Evolutionary conservation across 2,113 vertebrate genomes (phyloP), one percentile per base, ranked within the genome.

Genomic region (Marmota monax): DNA sequence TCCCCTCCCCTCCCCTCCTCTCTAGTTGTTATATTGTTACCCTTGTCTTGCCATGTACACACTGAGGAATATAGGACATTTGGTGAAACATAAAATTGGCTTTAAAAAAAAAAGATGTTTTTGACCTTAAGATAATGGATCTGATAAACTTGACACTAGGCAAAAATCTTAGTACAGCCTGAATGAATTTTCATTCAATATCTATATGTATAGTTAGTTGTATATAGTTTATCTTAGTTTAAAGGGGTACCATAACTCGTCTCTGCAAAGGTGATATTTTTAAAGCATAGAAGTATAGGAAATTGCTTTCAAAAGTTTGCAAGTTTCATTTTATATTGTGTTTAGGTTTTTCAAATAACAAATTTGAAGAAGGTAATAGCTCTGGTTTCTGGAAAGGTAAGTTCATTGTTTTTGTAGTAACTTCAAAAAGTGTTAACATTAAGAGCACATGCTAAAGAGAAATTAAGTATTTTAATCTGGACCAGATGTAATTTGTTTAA

Each of bases 351-450:
- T 92, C 95, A 83, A 92, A 79, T 93, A 97, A 74, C 83, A 94
- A 95, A 27, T 96, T 97, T 96, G 98, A 98, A 95, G 98, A 97
- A 92, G 90, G 94, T 84, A 94, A 97, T n/a, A 86, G 58, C 79
- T 89, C 94, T 90, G 80, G 90, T 92, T 98, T 98, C 96, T 97
- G 95, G 87, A 98, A 78, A 98, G 97, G 98, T 98, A 96, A 97
- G 95, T 84, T 96, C n/a, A 53, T 7, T 90, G 20, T 67, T 78
- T 84, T 88, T 86, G 10, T 76, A 78, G 42, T 22, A 13, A 87
- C 39, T 70, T 67, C 65, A 32, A 61, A 56, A 78, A 91, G 56
- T 92, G 25, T 45, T 51, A 51, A 29, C 45, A 14, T 63, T 25
- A 29, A 56, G 14, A 79, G 23, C 34, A 37, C 9, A 45, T 77